Percentiles rank a stretch among this genome's conserved stretches.
These are phyloP conservation scores for Tachypleus tridentatus DNA, from an alignment of 1,140 invertebrate species.

Conservation along the genomic window DNA sequence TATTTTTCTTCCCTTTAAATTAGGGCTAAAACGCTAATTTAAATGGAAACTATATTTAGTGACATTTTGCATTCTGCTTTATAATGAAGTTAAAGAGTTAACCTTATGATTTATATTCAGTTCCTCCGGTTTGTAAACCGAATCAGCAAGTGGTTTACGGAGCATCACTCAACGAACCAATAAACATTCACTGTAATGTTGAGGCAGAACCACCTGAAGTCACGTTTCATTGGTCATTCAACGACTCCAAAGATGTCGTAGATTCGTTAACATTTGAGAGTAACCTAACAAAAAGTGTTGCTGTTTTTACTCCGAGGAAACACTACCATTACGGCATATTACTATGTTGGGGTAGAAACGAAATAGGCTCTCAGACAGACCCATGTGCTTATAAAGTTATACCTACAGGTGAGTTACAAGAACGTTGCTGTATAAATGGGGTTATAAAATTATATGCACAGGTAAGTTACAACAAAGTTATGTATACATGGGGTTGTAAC, in stretches of 20 bases:
- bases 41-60: too few species aligned
- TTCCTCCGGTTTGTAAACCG: slow-evolving; percentile 48
- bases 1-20: too few species aligned
- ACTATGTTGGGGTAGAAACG: slow-evolving; percentile 27
- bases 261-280: slow-evolving; percentile 11
- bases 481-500: too few species aligned
- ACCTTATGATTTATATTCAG: slow-evolving; percentile 31
- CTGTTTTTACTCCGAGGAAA: slow-evolving; percentile 33
- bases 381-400: slow-evolving; percentile 18
- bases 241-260: slow-evolving; percentile 18
- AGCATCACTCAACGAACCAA: slow-evolving; percentile 69
- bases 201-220: slow-evolving; percentile 56
- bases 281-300: slow-evolving; percentile 19
- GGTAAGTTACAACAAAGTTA: too few species aligned
- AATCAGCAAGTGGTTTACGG: slow-evolving; percentile 50
- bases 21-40: too few species aligned
- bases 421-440: too few species aligned
- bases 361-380: slow-evolving; percentile 26
- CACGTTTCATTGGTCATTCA: slow-evolving; percentile 27
- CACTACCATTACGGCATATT: slow-evolving; percentile 19
- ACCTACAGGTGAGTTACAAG: slow-evolving; percentile 13
- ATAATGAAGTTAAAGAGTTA: too few species aligned
- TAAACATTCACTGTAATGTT: slow-evolving; percentile 65
- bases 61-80: too few species aligned
- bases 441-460: too few species aligned